Conservation (phyloP, 2,888 invertebrate genomes). For the Pyrrhosoma nymphula region DNA sequence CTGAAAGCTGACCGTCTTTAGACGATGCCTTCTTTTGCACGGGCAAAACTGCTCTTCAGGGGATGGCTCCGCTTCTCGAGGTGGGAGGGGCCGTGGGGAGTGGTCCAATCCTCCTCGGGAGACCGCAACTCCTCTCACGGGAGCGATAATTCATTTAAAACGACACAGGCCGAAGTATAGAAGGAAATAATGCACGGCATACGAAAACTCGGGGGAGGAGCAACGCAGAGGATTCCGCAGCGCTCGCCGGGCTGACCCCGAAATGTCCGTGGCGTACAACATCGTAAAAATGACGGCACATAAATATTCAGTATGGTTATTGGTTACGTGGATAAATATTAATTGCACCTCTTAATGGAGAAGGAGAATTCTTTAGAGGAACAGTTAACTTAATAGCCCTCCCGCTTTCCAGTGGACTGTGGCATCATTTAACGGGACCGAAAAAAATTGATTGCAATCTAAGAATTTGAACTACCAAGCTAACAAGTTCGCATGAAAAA, state of each 20-base stretch:
- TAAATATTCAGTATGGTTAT: constrained; percentile 42
- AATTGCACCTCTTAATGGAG: constrained; percentile 1
- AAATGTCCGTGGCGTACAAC: constrained; percentile 45
- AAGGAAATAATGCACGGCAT: constrained; percentile 41
- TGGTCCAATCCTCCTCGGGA: neutral
- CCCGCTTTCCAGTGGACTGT: neutral
- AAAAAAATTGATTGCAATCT: constrained; percentile 1
- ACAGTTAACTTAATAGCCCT: constrained; percentile 44
- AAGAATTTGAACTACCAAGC: neutral
- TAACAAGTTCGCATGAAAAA: neutral
- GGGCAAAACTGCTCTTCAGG: neutral
- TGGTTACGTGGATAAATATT: constrained; percentile 47
- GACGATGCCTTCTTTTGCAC: neutral
- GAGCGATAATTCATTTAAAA: constrained; percentile 58
- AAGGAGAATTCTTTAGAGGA: constrained; percentile 19
- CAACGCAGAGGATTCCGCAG: neutral
- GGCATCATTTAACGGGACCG: constrained; percentile 16
- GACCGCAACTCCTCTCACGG: constrained; percentile 37
- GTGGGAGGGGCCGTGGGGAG: constrained; percentile 40
- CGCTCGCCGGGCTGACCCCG: neutral
- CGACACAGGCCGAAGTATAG: neutral
- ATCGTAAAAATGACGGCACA: constrained; percentile 33
- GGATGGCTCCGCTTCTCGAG: neutral
- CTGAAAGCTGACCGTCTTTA: neutral
- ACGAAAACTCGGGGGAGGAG: neutral